Conservation (phyloP, 2,797 vertebrate species). For the Gorsachius magnificus region DNA sequence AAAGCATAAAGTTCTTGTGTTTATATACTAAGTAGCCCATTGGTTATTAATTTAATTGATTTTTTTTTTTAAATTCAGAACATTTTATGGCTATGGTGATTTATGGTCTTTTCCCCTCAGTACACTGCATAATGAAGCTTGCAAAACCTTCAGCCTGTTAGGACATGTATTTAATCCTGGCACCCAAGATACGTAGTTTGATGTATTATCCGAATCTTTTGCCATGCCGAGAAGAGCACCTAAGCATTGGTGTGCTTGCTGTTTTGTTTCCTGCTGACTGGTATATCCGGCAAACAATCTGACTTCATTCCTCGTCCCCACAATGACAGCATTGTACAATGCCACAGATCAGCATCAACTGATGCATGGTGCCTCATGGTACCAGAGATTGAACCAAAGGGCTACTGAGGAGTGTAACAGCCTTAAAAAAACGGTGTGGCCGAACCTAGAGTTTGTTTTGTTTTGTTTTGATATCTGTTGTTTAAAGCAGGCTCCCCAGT, state of each 20-base stretch:
- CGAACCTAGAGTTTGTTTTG: background rate
- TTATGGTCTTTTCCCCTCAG: background rate
- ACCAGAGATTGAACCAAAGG: background rate
- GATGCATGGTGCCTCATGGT: background rate
- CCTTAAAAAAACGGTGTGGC: background rate
- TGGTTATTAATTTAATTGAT: background rate
- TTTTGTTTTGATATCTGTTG: background rate
- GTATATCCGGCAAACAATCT: background rate
- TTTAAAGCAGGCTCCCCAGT: background rate
- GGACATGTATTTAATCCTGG: background rate
- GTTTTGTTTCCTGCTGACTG: slow-evolving; percentile 17
- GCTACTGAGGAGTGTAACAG: background rate
- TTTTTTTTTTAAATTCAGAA: background rate
- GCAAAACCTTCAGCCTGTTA: background rate
- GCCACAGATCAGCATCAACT: slow-evolving; percentile 1
- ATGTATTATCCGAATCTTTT: background rate
- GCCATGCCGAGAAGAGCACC: background rate
- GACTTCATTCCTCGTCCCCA: background rate
- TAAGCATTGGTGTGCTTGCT: background rate
- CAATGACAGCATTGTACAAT: slow-evolving; percentile 55
- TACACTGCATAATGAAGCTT: background rate
- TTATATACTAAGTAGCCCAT: background rate
- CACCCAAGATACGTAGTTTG: background rate
- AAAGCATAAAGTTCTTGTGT: background rate
- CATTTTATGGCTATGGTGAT: background rate